Evolutionary conservation across 2,797 vertebrate genomes (phyloP).

Genomic region (Etheostoma perlongum): DNA sequence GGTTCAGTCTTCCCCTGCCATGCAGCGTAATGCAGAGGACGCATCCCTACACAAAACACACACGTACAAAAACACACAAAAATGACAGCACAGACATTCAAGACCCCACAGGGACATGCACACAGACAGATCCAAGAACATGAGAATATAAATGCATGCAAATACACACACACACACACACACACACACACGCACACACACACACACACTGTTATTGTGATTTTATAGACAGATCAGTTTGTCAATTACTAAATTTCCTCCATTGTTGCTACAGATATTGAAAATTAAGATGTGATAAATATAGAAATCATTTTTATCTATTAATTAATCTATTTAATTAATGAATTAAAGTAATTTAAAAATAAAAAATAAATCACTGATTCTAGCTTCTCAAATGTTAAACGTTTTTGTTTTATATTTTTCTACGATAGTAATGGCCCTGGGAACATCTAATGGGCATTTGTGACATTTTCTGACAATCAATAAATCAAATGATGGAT

Average conservation of each 20-base stretch:
- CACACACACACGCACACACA: conserved; percentile 5
- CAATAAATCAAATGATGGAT: neutral
- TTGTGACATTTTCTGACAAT: conserved; percentile 1
- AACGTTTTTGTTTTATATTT: neutral
- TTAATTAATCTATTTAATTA: too few species aligned
- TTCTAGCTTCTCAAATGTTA: neutral
- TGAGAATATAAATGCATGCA: conserved; percentile 35
- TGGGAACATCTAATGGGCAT: too few species aligned
- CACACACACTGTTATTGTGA: neutral
- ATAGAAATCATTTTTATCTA: neutral
- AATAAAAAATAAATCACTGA: too few species aligned
- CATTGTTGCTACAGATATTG: neutral
- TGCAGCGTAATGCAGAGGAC: conserved; percentile 95
- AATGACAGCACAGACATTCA: conserved; percentile 29
- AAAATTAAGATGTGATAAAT: neutral
- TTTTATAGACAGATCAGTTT: conserved; percentile 17
- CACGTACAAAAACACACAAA: conserved; percentile 2
- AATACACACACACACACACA: conserved; percentile 12
- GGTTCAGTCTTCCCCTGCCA: conserved; percentile 99
- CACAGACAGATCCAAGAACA: conserved; percentile 30
- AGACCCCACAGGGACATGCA: conserved; percentile 44
- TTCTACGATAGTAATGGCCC: too few species aligned
- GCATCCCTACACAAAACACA: conserved; percentile 88
- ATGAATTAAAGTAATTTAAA: too few species aligned
- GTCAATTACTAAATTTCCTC: neutral